Base-by-base conservation (phyloP, 2,113 vertebrate genomes). In the Odobenus rosmarus region DNA sequence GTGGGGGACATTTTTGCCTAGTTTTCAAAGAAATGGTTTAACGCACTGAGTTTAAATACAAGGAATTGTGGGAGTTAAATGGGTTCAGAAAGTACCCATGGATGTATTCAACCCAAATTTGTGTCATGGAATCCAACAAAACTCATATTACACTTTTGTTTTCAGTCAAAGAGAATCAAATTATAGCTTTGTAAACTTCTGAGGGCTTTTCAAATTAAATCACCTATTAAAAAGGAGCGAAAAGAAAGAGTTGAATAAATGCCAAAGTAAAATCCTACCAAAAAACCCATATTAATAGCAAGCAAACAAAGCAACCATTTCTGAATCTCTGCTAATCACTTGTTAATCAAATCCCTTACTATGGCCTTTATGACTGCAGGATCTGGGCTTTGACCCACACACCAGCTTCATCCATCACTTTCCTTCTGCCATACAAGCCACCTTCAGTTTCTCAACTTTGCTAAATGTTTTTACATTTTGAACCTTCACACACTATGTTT, bases 11-110 rank as follows among this genome's bases (percentile, higher is more conserved):
- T 92, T 90, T 93, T 84, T 88, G 51, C 76, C 49, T 67, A 77
- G 16, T 82, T 96, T 95, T 95, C 90, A 94, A 92, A 98, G 81
- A 96, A 95, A 85, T 14, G 21, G 14, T 79, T 93, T 77, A 95
- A 76, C 4, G 9, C 9, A 1, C 88, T 92, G 80, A 92, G 31
- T 96, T 98, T 83, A 42, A 89, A 51, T 81, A 82, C 21, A 89
- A 64, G 49, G 61, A 81, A 90, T 31, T 90, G 92, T 97, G 83
- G 93, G 83, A 95, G 88, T 88, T 59, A 76, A 67, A 76, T 59
- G 16, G 23, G 16, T 81, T 93, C 51, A 95, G 67, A 92, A 92
- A 84, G 62, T 89, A 83, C 83, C 19, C 18, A 46, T 36, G 4
- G 23, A 81, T 77, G 33, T 86, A 90, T 55, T 94, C 83, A 96